These are phyloP conservation scores for Eclectus roratus DNA, from an alignment of 2,113 vertebrate species.

Conservation along the genomic window DNA sequence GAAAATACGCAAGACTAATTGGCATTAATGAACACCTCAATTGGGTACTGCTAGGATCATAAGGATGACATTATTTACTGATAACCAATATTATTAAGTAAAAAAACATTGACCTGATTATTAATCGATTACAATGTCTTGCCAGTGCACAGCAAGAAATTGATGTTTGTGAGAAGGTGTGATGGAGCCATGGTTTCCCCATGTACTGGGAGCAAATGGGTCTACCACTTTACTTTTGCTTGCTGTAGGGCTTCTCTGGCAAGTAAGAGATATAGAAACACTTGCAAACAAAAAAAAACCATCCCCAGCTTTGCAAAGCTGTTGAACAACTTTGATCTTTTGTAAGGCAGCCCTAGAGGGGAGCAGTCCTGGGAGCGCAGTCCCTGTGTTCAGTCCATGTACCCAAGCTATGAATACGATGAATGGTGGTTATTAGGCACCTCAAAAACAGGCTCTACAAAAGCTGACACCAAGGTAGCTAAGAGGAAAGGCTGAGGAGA, in stretches of 20 bases:
- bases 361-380: background rate
- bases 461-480: background rate
- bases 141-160: background rate
- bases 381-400: background rate
- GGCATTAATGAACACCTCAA: background rate
- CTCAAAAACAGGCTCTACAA: background rate
- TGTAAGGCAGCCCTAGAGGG: background rate
- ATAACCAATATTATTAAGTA: background rate
- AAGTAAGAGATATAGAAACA: background rate
- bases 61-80: background rate
- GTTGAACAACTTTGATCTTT: background rate
- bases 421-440: background rate
- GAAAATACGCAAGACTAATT: background rate
- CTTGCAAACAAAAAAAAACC: background rate
- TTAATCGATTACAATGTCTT: background rate
- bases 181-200: background rate
- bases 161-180: background rate
- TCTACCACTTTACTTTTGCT: background rate
- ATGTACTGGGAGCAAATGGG: background rate
- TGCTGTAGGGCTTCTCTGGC: background rate
- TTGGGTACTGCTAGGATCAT: background rate
- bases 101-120: background rate
- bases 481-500: background rate
- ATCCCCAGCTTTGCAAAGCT: background rate
- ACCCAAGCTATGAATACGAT: rapidly evolving